Evolutionary conservation across 2,113 vertebrate species (phyloP).

Genomic region (Chaetorhynchus papuensis): DNA sequence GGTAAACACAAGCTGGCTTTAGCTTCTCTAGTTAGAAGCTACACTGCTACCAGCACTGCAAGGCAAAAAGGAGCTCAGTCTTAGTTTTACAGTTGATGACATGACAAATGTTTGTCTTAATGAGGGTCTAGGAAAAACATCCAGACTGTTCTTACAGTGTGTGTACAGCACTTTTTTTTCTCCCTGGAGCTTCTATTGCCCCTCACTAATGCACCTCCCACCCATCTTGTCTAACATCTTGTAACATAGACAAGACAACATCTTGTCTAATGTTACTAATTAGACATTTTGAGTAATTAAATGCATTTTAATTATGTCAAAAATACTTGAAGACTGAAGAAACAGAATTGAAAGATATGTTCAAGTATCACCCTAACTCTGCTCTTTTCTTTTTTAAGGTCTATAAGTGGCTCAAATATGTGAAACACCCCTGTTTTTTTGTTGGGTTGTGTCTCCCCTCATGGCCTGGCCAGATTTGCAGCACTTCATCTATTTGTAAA

Average conservation of each 20-base stretch:
- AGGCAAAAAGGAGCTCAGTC: neutral
- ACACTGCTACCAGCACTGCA: fast-evolving
- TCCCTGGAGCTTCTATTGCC: neutral
- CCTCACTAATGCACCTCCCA: neutral
- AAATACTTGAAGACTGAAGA: neutral
- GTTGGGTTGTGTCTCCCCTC: neutral
- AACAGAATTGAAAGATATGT: neutral
- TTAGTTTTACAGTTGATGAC: neutral
- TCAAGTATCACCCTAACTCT: neutral
- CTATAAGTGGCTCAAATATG: neutral
- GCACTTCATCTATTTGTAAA: neutral
- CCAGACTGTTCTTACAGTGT: neutral
- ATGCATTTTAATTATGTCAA: neutral
- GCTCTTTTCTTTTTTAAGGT: neutral
- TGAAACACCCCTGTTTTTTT: neutral
- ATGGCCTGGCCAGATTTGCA: neutral
- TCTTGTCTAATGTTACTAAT: neutral
- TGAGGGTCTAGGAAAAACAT: neutral
- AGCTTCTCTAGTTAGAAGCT: neutral
- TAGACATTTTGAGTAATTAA: neutral
- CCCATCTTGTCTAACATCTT: too few species aligned
- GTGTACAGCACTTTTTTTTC: neutral
- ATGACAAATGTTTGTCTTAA: neutral
- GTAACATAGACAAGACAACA: too few species aligned
- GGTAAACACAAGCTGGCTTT: neutral